Base-by-base conservation (phyloP, 2,888 invertebrate genomes). In the Acrocera orbiculus region DNA sequence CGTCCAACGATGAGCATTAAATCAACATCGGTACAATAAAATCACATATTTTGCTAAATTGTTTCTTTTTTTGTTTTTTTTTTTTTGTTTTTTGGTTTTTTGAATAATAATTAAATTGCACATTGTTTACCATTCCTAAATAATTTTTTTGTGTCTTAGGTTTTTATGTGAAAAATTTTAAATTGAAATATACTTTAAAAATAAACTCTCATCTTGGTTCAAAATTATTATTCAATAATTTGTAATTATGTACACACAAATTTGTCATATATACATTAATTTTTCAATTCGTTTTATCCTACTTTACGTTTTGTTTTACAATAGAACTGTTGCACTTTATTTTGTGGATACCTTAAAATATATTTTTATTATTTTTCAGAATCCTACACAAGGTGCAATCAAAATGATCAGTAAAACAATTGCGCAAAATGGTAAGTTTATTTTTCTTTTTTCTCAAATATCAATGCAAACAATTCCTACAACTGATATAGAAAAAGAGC, bases 331-430 rank as follows among this genome's bases (percentile, higher is more conserved):
- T n/a, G n/a, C n/a, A n/a, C 20, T 30, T 33, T 17, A 33, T 32
- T 23, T 23, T 32, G 31, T 29, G 15, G 31, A 33, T 35, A 40
- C 30, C 9, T 22, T 40, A 24, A 22, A 38, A 34, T 32, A 27
- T 27, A 26, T 17, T 28, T 22, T 11, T 37, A 27, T 32, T 30
- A 33, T 35, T 32, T 35, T 37, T 9, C 55, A 63, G 63, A 66
- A 65, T 55, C 58, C 64, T 29, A 67, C 66, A 38, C 62, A 64
- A 42, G 62, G 64, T 29, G 52, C 55, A 23, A 56, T 61, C 37
- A 46, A 48, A 42, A 44, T 48, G 34, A 42, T 44, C 40, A 45
- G 43, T 11, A 41, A 34, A 37, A 24, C 40, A 16, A 30, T 34
- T 37, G 37, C 42, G 36, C 46, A 47, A 43, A 48, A 49, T 45